These are phyloP conservation scores for Zaprionus lineosus DNA, from an alignment of 2,888 invertebrate species.

Conservation along the genomic window DNA sequence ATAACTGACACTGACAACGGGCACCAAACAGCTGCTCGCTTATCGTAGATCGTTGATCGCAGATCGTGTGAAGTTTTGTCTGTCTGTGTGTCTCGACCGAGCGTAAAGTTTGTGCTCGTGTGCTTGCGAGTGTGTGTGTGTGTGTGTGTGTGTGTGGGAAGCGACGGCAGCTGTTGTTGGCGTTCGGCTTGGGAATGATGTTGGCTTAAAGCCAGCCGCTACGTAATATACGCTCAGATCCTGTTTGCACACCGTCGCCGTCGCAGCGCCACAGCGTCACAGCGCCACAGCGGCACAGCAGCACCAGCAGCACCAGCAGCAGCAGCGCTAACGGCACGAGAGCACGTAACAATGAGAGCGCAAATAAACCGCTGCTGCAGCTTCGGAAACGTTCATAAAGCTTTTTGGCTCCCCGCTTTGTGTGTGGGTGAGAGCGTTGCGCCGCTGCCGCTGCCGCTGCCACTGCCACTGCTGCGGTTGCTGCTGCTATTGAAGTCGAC, in stretches of 20 bases:
- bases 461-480: no score
- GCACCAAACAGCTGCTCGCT: conserved; percentile 52
- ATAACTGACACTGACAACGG: conserved; percentile 51
- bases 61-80: conserved; percentile 7
- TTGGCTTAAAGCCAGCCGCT: conserved; percentile 80
- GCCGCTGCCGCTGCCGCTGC: conserved; percentile 16
- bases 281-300: no score
- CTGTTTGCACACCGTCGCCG: conserved; percentile 76
- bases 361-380: conserved; percentile 21
- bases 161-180: conserved; percentile 56
- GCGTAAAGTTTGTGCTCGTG: neutral
- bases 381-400: conserved; percentile 28
- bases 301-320: neutral
- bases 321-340: conserved; percentile 1
- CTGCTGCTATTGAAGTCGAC: conserved; percentile 7
- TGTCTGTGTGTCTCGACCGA: conserved; percentile 5
- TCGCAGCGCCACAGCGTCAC: conserved; percentile 15
- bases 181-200: conserved; percentile 78
- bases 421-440: conserved; percentile 37
- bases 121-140: conserved; percentile 13
- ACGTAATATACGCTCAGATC: conserved; percentile 80
- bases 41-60: conserved; percentile 49
- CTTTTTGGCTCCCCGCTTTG: conserved; percentile 26
- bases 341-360: conserved; percentile 17
- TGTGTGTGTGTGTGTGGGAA: conserved; percentile 26